phyloP scores from a whole-genome alignment of 2,888 invertebrate genomes.

The Eristalinus sepulchralis region DNA sequence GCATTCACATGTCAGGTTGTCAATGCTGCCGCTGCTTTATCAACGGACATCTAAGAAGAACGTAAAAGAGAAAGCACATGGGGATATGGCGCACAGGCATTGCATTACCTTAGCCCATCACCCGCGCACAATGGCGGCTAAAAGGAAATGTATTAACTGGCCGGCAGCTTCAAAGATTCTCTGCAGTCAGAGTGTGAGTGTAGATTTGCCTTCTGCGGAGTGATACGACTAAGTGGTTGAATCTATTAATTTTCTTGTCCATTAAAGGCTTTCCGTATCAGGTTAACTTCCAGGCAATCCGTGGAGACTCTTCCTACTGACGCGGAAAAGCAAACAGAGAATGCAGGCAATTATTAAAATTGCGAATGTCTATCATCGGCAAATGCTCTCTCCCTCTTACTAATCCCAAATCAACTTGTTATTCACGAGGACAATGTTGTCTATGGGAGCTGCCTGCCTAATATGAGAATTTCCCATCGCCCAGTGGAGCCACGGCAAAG shows the following conservation, averaged over 20 bases:
- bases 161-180: slow-evolving; percentile 56
- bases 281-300: slow-evolving; percentile 30
- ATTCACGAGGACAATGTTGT: slow-evolving; percentile 22
- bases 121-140: slow-evolving; percentile 33
- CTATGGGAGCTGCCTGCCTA: slow-evolving; percentile 28
- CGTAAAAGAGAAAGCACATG: slow-evolving; percentile 55
- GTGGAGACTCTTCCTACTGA: slow-evolving; percentile 2
- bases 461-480: slow-evolving; percentile 60
- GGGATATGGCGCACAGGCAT: neutral
- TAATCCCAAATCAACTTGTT: slow-evolving; percentile 49
- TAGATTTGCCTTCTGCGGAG: slow-evolving; percentile 25
- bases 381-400: slow-evolving; percentile 33
- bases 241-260: slow-evolving; percentile 58
- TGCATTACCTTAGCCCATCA: slow-evolving; percentile 54
- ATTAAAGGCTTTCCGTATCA: slow-evolving; percentile 49
- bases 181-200: neutral
- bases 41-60: slow-evolving; percentile 23
- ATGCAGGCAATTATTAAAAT: slow-evolving; percentile 42
- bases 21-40: slow-evolving; percentile 31
- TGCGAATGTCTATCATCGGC: slow-evolving; percentile 34
- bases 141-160: slow-evolving; percentile 25
- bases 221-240: slow-evolving; percentile 54
- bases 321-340: neutral
- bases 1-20: slow-evolving; percentile 38
- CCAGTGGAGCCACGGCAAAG: slow-evolving; percentile 14